Evolutionary conservation across 2,888 invertebrate species (phyloP).

Genomic region (Patella ulyssiponensis): DNA sequence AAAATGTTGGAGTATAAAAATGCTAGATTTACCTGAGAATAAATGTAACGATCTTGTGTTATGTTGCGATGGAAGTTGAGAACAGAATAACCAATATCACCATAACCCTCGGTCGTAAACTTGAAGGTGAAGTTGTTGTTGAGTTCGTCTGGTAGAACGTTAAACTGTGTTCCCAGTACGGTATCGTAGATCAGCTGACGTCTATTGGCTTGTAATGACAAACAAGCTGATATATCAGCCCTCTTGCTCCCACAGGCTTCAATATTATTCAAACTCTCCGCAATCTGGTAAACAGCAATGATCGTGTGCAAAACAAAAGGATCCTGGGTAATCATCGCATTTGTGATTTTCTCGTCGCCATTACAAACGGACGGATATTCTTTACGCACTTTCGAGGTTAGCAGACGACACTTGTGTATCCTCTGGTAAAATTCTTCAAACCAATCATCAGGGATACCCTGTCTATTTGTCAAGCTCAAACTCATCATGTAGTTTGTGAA

Average conservation of each 20-base stretch:
- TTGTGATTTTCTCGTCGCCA: constrained; percentile 57
- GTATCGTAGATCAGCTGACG: constrained; percentile 60
- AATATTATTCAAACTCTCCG: constrained; percentile 66
- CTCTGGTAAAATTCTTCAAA: constrained; percentile 72
- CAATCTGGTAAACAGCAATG: constrained; percentile 67
- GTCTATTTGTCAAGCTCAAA: constrained; percentile 63
- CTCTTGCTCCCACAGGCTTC: constrained; percentile 47
- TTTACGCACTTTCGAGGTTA: constrained; percentile 55
- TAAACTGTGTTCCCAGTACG: constrained; percentile 50
- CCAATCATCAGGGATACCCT: constrained; percentile 71
- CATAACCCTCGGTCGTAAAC: constrained; percentile 70
- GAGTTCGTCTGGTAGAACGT: constrained; percentile 53
- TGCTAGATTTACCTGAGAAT: constrained; percentile 44
- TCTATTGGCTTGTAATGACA: constrained; percentile 54
- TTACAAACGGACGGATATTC: constrained; percentile 60
- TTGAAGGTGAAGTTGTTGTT: constrained; percentile 68
- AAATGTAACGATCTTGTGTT: constrained; percentile 44
- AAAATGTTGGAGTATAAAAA: neutral
- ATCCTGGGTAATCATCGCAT: constrained; percentile 59
- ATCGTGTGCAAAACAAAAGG: constrained; percentile 69
- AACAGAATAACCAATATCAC: constrained; percentile 71
- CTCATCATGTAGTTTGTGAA: constrained; percentile 63
- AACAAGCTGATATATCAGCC: constrained; percentile 52
- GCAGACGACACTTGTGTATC: constrained; percentile 66
- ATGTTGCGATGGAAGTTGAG: constrained; percentile 62